phyloP scores from a whole-genome alignment of 2,797 vertebrate species.

The Scomberomorus guttatus region DNA sequence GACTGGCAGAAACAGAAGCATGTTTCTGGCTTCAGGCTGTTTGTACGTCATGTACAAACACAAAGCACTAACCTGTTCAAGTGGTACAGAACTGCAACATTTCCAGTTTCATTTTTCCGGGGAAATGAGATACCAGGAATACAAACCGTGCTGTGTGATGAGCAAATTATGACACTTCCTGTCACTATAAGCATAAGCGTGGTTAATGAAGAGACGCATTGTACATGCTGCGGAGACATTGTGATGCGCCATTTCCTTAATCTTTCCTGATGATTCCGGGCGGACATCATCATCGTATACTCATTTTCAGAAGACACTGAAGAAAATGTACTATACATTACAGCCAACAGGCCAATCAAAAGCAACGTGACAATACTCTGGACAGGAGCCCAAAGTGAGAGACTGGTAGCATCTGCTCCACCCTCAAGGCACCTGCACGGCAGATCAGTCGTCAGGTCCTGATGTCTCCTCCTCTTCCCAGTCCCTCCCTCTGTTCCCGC shows the following conservation, averaged over 20 bases:
- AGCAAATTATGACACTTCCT: not conserved
- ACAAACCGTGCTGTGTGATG: not conserved
- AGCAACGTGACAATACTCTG: not conserved
- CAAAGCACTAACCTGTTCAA: constrained; percentile 4
- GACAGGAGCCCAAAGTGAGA: constrained; percentile 16
- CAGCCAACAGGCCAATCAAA: not conserved
- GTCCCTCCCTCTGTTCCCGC: constrained; percentile 21
- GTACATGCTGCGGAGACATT: not conserved
- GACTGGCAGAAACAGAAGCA: not conserved
- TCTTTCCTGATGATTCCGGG: not conserved
- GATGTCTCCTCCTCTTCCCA: constrained; percentile 8
- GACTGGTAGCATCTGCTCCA: constrained; percentile 18
- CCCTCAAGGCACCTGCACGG: not conserved
- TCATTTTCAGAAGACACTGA: not conserved
- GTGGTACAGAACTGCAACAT: not conserved
- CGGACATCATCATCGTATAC: not conserved
- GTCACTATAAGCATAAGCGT: not conserved
- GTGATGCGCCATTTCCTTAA: too few species aligned
- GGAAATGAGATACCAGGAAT: not conserved
- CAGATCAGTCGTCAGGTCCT: too few species aligned
- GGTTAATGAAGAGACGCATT: not conserved
- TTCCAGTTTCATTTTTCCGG: not conserved
- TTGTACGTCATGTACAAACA: not conserved
- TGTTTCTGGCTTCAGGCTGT: constrained; percentile 19
- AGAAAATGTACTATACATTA: not conserved